A percentile compares a stretch with the other conserved stretches of the same genome.
Evolutionary conservation across 2,888 invertebrate genomes (phyloP).

Genomic region (Crematogaster levior): DNA sequence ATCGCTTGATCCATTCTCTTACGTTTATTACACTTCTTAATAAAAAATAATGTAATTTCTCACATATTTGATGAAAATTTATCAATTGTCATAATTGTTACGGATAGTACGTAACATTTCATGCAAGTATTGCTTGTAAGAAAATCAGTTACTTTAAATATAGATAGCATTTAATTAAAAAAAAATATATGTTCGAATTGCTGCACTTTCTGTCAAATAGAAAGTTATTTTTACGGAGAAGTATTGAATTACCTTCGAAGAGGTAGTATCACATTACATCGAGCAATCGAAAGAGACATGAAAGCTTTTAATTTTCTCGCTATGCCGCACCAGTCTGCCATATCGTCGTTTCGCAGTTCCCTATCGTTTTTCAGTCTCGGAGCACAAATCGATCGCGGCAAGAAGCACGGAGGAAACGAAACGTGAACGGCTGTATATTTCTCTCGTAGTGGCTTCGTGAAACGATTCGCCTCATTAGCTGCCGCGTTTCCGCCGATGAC

Average conservation of each 20-base stretch:
- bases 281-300: conserved; percentile 39
- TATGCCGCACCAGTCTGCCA: conserved; percentile 61
- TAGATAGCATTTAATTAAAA: background rate
- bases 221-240: background rate
- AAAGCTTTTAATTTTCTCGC: conserved; percentile 68
- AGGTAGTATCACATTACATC: background rate
- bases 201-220: background rate
- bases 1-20: conserved; percentile 1
- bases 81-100: background rate
- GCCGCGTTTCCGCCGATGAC: conserved; percentile 43
- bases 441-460: conserved; percentile 32
- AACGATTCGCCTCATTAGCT: conserved; percentile 64
- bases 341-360: conserved; percentile 55
- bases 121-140: background rate
- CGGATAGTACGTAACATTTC: background rate
- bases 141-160: background rate
- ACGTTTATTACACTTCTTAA: background rate
- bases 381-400: conserved; percentile 40
- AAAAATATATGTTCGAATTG: background rate
- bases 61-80: background rate
- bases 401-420: conserved; percentile 49
- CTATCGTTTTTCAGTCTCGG: conserved; percentile 65
- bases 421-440: conserved; percentile 22
- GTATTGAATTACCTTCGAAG: background rate
- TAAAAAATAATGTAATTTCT: background rate